These are phyloP conservation scores for Ictalurus punctatus DNA, from an alignment of 2,113 vertebrate species.

Conservation along the genomic window DNA sequence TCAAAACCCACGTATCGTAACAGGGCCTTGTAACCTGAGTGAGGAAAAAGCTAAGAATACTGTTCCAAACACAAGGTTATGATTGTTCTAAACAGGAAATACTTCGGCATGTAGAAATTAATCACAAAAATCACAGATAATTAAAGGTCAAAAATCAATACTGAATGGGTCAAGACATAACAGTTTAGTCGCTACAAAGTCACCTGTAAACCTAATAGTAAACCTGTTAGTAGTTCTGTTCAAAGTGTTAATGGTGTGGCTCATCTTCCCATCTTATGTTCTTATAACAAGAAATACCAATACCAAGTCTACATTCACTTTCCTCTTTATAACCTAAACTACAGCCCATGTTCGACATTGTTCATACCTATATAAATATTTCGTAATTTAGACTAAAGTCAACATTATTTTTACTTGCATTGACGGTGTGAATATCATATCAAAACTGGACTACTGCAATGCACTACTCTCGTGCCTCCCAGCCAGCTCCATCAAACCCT, in stretches of 20 bases:
- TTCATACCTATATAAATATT: no score
- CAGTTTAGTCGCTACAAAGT: background rate
- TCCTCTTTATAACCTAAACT: no score
- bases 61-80: background rate
- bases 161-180: background rate
- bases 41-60: background rate
- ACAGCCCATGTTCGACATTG: no score
- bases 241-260: background rate
- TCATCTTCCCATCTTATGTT: background rate
- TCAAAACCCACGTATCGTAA: slow-evolving; percentile 93
- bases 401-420: background rate
- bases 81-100: background rate
- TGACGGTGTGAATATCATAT: no score
- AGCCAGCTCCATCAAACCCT: no score
- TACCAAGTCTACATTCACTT: no score
- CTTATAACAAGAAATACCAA: background rate
- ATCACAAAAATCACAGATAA: background rate
- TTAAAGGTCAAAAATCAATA: background rate
- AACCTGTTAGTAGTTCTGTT: background rate
- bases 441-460: no score
- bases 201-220: background rate
- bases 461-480: no score
- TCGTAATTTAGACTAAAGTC: background rate
- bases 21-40: slow-evolving; percentile 87
- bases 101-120: background rate